Base-by-base conservation (phyloP, 1,140 invertebrate genomes). In the Chymomyza costata region DNA sequence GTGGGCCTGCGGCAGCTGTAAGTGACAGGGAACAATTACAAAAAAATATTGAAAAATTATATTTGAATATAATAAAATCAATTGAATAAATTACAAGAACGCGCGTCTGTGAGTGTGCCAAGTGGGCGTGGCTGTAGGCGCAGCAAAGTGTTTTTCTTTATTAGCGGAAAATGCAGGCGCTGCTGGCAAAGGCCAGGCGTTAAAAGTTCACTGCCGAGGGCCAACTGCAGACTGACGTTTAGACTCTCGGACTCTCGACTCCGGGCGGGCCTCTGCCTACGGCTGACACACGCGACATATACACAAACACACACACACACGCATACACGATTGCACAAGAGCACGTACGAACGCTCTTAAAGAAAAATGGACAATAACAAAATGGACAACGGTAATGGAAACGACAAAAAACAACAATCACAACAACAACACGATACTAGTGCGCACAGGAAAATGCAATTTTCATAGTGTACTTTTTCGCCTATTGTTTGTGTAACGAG, bases 361-460 rank as follows among this genome's bases (percentile, higher is more conserved):
- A n/a, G 46, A 34, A 28, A 38, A 18, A 52, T 41, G 28, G 32
- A 62, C 15, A n/a, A n/a, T n/a, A n/a, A n/a, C n/a, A n/a, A n/a
- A n/a, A n/a, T n/a, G n/a, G n/a, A n/a, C n/a, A n/a, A n/a, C n/a
- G n/a, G n/a, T n/a, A n/a, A n/a, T n/a, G 39, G n/a, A 25, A 39
- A 10, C 19, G 41, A 31, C 46, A 18, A 19, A 48, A 41, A 45
- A 32, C 30, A 31, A 60, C 17, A 39, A 35, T 35, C 41, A 61
- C 41, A 46, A 60, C 43, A 41, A 46, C 39, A 46, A 44, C 31
- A 52, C 37, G 32, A 44, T 52, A 58, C 44, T 60, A 62, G 25
- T 39, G 56, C 41, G 65, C 71, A 71, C 19, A 56, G 61, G 60
- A 65, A 76, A 76, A 78, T 76, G 73, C 73, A 76, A 78, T 76